Base-by-base conservation (phyloP, 2,113 vertebrate species). In the Callaeas wilsoni region DNA sequence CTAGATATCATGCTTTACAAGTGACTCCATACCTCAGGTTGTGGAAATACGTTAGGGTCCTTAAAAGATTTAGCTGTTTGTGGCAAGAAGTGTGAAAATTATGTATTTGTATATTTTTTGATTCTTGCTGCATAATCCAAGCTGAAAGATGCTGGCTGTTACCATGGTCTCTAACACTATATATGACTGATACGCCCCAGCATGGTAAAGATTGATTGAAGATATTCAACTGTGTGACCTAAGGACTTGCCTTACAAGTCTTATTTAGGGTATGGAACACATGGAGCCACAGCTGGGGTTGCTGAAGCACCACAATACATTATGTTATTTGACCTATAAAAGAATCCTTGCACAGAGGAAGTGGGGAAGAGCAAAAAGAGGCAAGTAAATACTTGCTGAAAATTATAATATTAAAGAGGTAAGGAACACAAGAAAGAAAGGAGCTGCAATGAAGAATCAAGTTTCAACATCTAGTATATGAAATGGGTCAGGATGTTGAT, bases 261-360 rank as follows among this genome's bases (percentile, higher is more conserved):
- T 96, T 97, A 95, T 94, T 97, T 80, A 90, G 87, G 82, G 59
- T 87, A 53, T 29, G 56, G 60, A 92, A 88, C 75, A 95, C 84
- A 55, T 70, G 89, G 70, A 89, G 84, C 49, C 85, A 89, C 87
- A 95, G 44, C 73, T 93, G 85, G 73, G 46, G 33, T 75, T 94
- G 76, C 70, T 88, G 37, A 94, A 93, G 74, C 81, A 93, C 81
- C 53, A 77, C 84, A 95, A 50, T 29, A 79, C 47, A 53, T 80
- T 60, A 82, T 63, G 50, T 52, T 91, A n/a, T 87, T 93, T 86
- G 83, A 75, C 76, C 84, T 81, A 46, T 53, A 60, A 79, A 75
- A 76, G 77, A 87, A 64, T 50, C 17, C 39, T 49, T 69, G 23
- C 0, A 0, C 50, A 90, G 69, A 68, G 44, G 42, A 92, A 75